A percentile compares a stretch with the other conserved stretches of the same genome.
Conservation (phyloP, 2,888 invertebrate species). For the Synergus gifuensis region DNA sequence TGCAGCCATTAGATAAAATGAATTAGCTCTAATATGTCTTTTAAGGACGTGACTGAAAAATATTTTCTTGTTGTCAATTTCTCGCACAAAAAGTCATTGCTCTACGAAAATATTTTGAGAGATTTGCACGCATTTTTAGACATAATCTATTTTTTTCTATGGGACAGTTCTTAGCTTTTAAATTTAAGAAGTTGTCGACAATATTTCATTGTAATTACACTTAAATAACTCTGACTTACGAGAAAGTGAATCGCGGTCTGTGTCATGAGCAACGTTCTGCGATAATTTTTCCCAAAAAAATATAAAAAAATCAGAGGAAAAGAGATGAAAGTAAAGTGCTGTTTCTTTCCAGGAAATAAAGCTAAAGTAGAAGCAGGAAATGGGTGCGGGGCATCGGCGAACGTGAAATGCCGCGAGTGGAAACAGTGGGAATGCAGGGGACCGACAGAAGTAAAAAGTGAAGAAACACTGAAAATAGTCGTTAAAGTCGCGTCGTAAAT, state of each 20-base stretch:
- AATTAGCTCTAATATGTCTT: constrained; percentile 56
- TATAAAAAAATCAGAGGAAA: constrained; percentile 21
- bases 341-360: constrained; percentile 45
- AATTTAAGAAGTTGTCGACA: neutral
- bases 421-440: constrained; percentile 41
- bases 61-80: neutral
- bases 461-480: constrained; percentile 65
- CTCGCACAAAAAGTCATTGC: neutral
- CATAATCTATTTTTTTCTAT: neutral
- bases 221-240: constrained; percentile 31
- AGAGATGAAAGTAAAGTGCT: constrained; percentile 39
- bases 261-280: constrained; percentile 32
- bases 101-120: neutral
- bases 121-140: neutral
- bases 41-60: neutral
- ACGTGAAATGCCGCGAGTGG: constrained; percentile 43
- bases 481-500: constrained; percentile 71
- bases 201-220: constrained; percentile 23
- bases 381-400: constrained; percentile 35
- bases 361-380: constrained; percentile 42
- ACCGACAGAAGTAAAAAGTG: constrained; percentile 57
- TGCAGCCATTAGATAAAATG: constrained; percentile 65
- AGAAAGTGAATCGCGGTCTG: constrained; percentile 6
- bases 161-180: neutral
- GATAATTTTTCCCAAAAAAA: neutral